Base-by-base conservation (phyloP, 1,140 invertebrate genomes). In the Nasonia vitripennis region DNA sequence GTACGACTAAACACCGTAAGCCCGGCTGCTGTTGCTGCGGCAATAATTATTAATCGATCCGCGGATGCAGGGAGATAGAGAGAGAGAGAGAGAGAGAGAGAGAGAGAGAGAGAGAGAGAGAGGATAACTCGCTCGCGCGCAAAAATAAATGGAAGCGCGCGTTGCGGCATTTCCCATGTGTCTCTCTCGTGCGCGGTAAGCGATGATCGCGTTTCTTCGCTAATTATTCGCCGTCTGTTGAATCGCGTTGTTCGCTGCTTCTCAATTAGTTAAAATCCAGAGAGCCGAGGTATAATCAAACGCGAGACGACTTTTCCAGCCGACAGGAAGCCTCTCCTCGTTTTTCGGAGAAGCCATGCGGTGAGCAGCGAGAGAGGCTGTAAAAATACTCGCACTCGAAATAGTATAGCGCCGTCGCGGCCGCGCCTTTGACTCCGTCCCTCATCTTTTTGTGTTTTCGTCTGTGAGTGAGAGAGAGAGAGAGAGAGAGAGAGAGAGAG, bases 351-450 rank as follows among this genome's bases (percentile, higher is more conserved):
- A 71, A 71, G 31, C 10, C 23, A 27, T n/a, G 27, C n/a, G 1
- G 9, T 1, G 68, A 31, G 68, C 62, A 27, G 27, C 27, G 27
- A 27, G 62, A 17, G 68, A 27, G 31, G 68, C 68, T 87, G 89
- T 90, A 91, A 91, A 92, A 92, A 92, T 91, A 91, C 87, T 88
- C 87, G 51, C 82, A 85, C 82, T 88, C 83, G 86, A 91, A 91
- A 91, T 90, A 91, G 88, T 88, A 85, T 88, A 87, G 78, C 86
- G 82, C 86, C 86, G 73, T 37, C 3, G 34, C 4, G 27, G 67
- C 83, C 17, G 77, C 48, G 45, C 77, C 77, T 51, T 78, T 62
- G 77, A 31, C 34, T 73, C 45, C 41, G 34, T 48, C n/a, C n/a
- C 34, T 73, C 23, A 6, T 37, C 70, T 73, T 73, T 73, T 73